Percentiles rank a stretch among this genome's conserved stretches.
Conservation (phyloP, 2,797 vertebrate genomes). For the Notolepis coatsorum region DNA sequence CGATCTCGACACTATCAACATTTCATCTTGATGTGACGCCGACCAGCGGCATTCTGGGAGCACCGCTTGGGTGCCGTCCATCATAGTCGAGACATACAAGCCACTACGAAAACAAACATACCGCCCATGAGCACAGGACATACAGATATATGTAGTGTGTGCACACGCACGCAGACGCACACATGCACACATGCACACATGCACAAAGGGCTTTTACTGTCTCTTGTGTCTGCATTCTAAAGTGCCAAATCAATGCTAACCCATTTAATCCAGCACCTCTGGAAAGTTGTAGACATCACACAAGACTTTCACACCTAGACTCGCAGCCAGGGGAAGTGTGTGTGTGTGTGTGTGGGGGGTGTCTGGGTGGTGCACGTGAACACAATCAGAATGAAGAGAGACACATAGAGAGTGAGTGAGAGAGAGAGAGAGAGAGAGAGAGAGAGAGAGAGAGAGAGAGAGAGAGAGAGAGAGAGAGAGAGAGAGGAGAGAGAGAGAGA, state of each 20-base stretch:
- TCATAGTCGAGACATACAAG: conserved; percentile 64
- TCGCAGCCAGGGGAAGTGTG: conserved; percentile 39
- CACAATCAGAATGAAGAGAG: conserved; percentile 50
- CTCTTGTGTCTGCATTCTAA: conserved; percentile 69
- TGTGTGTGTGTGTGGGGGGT: conserved; percentile 43
- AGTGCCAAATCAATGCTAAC: conserved; percentile 78
- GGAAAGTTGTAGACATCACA: conserved; percentile 62
- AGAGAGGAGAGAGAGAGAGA: conserved; percentile 15
- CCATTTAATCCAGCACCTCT: conserved; percentile 66
- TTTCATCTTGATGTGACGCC: conserved; percentile 72
- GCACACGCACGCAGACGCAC: too few species aligned
- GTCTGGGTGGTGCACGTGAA: conserved; percentile 49
- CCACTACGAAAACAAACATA: conserved; percentile 51
- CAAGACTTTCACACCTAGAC: conserved; percentile 59
- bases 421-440: not conserved
- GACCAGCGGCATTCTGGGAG: conserved; percentile 50
- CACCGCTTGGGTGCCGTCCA: conserved; percentile 67
- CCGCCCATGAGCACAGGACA: conserved; percentile 23
- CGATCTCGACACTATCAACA: conserved; percentile 77
- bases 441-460: not conserved
- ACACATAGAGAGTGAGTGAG: conserved; percentile 15
- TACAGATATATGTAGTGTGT: too few species aligned
- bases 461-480: conserved; percentile 1
- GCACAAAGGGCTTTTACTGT: conserved; percentile 72
- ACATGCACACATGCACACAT: conserved; percentile 2